Conservation (phyloP, 2,888 invertebrate species). For the Adelphocoris suturalis region DNA sequence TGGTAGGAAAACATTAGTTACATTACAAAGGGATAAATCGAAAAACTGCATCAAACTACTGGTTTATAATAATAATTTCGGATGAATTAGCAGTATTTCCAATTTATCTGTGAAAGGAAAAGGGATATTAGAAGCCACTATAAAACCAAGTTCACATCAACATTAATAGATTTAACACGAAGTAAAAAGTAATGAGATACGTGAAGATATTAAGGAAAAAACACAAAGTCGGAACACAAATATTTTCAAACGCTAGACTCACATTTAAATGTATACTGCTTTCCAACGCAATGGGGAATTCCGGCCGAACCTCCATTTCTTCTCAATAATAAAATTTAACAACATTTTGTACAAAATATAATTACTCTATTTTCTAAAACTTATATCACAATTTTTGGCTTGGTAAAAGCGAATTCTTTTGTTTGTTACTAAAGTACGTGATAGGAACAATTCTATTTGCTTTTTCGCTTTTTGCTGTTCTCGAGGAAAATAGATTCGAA, state of each 20-base stretch:
- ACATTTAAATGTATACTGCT: conserved; percentile 66
- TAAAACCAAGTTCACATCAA: conserved; percentile 20
- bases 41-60: not conserved
- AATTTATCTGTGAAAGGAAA: conserved; percentile 16
- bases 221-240: conserved; percentile 53
- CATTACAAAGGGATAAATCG: not conserved
- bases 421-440: conserved; percentile 23
- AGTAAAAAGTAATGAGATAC: not conserved
- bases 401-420: conserved; percentile 7
- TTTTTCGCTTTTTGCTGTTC: conserved; percentile 74
- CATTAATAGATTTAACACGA: conserved; percentile 1
- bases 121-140: conserved; percentile 43
- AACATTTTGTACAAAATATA: conserved; percentile 45
- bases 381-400: conserved; percentile 62
- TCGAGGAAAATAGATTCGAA: conserved; percentile 88
- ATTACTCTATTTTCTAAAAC: conserved; percentile 41
- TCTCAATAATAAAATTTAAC: conserved; percentile 52
- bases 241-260: conserved; percentile 51
- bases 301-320: conserved; percentile 54
- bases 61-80: not conserved
- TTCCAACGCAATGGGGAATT: conserved; percentile 52
- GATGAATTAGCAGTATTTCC: not conserved
- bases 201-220: conserved; percentile 16
- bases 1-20: conserved; percentile 19
- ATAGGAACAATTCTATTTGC: conserved; percentile 68